These are phyloP conservation scores for Elegia similella DNA, from an alignment of 2,888 invertebrate genomes.

Conservation along the genomic window DNA sequence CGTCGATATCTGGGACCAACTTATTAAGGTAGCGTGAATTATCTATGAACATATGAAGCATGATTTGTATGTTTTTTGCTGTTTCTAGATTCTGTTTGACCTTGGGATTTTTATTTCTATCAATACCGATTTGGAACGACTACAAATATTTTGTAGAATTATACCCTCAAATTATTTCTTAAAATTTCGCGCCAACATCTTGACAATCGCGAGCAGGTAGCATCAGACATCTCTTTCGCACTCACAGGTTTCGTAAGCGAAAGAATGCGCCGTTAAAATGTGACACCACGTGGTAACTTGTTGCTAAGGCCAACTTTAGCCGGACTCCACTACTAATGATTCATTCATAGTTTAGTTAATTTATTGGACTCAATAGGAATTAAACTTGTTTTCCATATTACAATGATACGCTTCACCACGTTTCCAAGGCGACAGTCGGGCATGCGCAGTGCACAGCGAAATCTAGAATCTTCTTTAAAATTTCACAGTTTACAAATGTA, in stretches of 20 bases:
- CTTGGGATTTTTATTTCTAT: neutral
- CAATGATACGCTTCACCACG: neutral
- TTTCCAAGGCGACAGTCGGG: neutral
- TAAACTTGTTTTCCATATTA: neutral
- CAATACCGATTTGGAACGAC: neutral
- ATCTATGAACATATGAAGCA: conserved; percentile 17
- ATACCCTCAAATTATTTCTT: neutral
- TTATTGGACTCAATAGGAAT: neutral
- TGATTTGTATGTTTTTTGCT: conserved; percentile 1
- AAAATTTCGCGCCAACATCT: neutral
- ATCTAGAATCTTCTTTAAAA: neutral
- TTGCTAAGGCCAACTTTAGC: conserved; percentile 7
- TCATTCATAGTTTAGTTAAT: neutral
- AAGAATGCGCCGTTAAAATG: neutral
- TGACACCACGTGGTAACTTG: conserved; percentile 14
- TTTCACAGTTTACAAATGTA: neutral
- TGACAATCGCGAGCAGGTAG: neutral
- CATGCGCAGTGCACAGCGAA: conserved; percentile 3
- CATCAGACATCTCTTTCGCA: neutral
- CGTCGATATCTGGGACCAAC: conserved; percentile 55
- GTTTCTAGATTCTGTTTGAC: neutral
- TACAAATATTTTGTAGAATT: neutral
- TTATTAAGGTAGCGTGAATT: conserved; percentile 47
- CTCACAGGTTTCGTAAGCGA: neutral
- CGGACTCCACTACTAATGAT: neutral